Base-by-base conservation (phyloP, 2,797 vertebrate genomes). In the Graptemys geographica region DNA sequence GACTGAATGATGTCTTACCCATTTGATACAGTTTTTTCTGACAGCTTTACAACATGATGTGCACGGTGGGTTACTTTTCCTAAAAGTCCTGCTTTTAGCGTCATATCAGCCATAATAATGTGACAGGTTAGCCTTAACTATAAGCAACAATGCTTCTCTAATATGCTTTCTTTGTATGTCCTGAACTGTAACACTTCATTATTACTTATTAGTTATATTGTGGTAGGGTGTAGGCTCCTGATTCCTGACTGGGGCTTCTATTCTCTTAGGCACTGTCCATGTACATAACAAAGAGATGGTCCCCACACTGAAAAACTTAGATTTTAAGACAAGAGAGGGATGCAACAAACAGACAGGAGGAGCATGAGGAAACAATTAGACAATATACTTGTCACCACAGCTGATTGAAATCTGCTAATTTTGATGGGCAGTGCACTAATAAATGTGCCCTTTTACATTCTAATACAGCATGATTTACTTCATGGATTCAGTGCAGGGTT, bases 81-180 rank as follows among this genome's bases (percentile, higher is more conserved):
- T 81, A 51, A 83, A 83, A 89, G 78, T 44, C 8, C 33, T 94
- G 8, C 3, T 91, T 95, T 96, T 92, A 89, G 86, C 94, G 76
- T 21, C 86, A 23, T 11, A 84, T 47, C 8, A 87, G 28, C 27
- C 79, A 3, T 6, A 85, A 87, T 53, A 91, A 93, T 89, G 81
- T 90, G 92, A 95, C 90, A 88, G 57, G 47, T 55, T 88, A 16
- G 1, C 31, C 62, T 92, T 94, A 89, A 59, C 21, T 57, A 83
- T 79, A 86, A 62, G 76, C 1, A 69, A 28, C 2, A 55, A 59
- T 23, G 31, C 49, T 57, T 72, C 57, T n/a, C 59, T 76, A 84
- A 72, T n/a, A 51, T 41, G 19, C 4, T 83, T 85, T 90, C 5
- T 59, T 52, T 31, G 1, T 33, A 10, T 0, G 0, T 82, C 37